phyloP scores from a whole-genome alignment of 2,797 vertebrate genomes.

The Graptemys geographica region DNA sequence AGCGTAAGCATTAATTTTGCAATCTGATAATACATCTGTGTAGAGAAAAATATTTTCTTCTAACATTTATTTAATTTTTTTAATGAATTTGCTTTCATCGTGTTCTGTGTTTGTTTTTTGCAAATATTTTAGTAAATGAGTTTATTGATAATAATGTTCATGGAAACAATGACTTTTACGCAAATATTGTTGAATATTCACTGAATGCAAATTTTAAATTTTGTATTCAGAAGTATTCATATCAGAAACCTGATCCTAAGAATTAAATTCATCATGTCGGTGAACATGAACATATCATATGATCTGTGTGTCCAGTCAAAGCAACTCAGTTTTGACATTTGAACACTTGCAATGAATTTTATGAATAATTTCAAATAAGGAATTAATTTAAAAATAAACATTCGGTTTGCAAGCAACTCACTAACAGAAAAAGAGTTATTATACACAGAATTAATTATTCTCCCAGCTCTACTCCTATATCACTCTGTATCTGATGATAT shows the following conservation, averaged over 20 bases:
- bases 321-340: background rate
- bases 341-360: background rate
- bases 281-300: background rate
- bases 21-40: background rate
- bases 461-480: background rate
- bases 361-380: background rate
- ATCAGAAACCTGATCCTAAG: background rate
- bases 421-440: rapidly evolving
- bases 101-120: background rate
- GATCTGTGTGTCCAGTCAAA: background rate
- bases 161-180: background rate
- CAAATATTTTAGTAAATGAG: background rate
- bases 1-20: slow-evolving; percentile 3
- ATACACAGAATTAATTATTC: background rate
- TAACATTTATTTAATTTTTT: background rate
- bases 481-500: background rate
- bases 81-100: background rate
- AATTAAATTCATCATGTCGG: background rate
- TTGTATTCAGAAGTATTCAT: background rate
- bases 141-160: background rate
- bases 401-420: background rate
- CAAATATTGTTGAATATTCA: background rate
- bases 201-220: background rate
- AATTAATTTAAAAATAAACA: background rate
- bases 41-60: background rate